Base-by-base conservation (phyloP, 2,797 vertebrate species). In the Morelia viridis region DNA sequence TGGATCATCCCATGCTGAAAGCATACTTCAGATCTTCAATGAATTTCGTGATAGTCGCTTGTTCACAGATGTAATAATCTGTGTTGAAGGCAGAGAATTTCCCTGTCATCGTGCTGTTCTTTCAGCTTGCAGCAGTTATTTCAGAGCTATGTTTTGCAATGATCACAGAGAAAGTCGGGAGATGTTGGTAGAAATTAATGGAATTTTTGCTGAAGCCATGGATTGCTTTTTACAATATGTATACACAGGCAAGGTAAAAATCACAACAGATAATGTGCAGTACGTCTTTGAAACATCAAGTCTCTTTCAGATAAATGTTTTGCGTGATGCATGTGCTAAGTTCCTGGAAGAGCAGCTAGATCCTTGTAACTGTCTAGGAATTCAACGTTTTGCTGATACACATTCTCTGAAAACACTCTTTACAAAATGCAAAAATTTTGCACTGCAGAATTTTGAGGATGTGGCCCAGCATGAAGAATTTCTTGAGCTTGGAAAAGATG, bases 71-170 rank as follows among this genome's bases (percentile, higher is more conserved):
- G 99, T 99, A 41, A 98, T 99, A 91, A 99, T 99, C 97, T 99
- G 99, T 2, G 99, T 99, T 93, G 98, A 99, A 97, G 99, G 99
- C 22, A 98, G 97, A 0, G 99, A 99, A 97, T 99, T 99, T 92
- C 99, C 98, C 11, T 99, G 99, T 97, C 99, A 99, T 84, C 98
- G 99, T 0, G 99, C 99, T 0, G 98, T 99, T 56, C 98, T 99
- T 90, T 99, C 99, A 0, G 99, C 99, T 87, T 99, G 99, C 97
- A 99, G 99, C 90, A 98, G 98, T 96, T 99, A 99, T 97, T 99
- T 99, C 97, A 98, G 98, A 93, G 99, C 99, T 89, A 99, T 99
- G 99, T 99, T 99, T 96, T 99, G 99, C 97, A 99, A 99, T 0
- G 99, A 99, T 95, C 99, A 99, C 95, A 97, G 99, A 0, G 99